These are phyloP conservation scores for Atethmia centrago DNA, from an alignment of 2,888 invertebrate genomes.

Conservation along the genomic window DNA sequence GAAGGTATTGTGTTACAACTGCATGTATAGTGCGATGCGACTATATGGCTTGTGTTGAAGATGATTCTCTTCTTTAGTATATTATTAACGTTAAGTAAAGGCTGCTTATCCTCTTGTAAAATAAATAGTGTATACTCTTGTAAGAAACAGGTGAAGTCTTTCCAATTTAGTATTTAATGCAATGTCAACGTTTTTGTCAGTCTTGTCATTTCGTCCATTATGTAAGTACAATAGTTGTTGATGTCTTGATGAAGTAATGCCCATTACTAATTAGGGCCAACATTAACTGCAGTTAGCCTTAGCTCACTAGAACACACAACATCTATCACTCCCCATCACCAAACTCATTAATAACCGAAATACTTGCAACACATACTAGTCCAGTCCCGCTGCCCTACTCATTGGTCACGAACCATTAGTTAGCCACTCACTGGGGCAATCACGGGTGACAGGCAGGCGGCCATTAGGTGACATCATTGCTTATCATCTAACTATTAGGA, in stretches of 20 bases:
- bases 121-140: too few relatives aligned
- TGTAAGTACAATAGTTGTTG: not conserved
- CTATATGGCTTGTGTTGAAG: not conserved
- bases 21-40: not conserved
- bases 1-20: slow-evolving; percentile 22
- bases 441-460: slow-evolving; percentile 29
- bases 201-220: not conserved
- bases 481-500: slow-evolving; percentile 23
- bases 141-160: too few relatives aligned
- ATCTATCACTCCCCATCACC: slow-evolving; percentile 30
- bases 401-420: slow-evolving; percentile 55
- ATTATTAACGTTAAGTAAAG: not conserved
- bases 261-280: slow-evolving; percentile 1
- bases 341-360: slow-evolving; percentile 19
- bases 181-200: too few relatives aligned
- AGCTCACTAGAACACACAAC: slow-evolving; percentile 9
- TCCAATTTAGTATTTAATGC: too few relatives aligned
- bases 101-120: too few relatives aligned
- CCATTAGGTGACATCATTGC: slow-evolving; percentile 63
- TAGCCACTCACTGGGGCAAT: slow-evolving; percentile 20
- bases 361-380: slow-evolving; percentile 21
- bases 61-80: not conserved
- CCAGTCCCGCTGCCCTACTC: slow-evolving; percentile 11
- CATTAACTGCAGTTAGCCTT: too few relatives aligned
- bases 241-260: not conserved